These are phyloP conservation scores for Oryzias javanicus DNA, from an alignment of 2,113 vertebrate species.

Conservation along the genomic window DNA sequence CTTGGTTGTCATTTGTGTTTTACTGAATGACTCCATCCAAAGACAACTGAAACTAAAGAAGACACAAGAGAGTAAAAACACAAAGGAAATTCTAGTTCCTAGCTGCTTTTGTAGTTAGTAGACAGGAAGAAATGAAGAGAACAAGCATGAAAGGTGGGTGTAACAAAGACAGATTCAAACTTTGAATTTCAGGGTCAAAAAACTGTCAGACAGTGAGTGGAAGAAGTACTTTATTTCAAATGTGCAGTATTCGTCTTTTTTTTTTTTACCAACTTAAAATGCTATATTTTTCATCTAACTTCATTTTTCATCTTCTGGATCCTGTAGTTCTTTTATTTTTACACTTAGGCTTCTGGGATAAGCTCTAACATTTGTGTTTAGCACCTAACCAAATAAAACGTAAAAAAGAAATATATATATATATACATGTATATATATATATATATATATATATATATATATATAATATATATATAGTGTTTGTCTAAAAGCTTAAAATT, in stretches of 20 bases:
- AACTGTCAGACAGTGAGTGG: constrained; percentile 23
- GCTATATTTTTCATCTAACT: constrained; percentile 19
- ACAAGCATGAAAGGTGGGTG: constrained; percentile 46
- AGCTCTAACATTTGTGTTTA: too few species aligned
- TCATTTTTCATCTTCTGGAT: constrained; percentile 5
- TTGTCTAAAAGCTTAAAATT: too few species aligned
- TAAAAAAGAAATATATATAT: too few species aligned
- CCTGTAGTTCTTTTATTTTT: background rate
- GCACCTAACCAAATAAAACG: too few species aligned
- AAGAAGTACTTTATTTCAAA: constrained; percentile 30
- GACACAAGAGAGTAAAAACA: constrained; percentile 22
- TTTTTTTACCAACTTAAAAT: constrained; percentile 35
- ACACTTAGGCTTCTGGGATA: background rate
- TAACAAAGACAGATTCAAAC: constrained; percentile 56
- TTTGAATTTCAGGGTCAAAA: constrained; percentile 31
- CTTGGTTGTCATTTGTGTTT: constrained; percentile 66
- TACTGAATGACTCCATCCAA: constrained; percentile 67
- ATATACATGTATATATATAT: too few species aligned
- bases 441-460: too few species aligned
- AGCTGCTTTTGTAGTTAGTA: constrained; percentile 54
- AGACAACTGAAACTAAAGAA: constrained; percentile 34
- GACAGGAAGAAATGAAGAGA: constrained; percentile 49
- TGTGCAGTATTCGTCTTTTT: constrained; percentile 33
- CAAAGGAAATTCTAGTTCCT: constrained; percentile 51
- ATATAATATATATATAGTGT: too few species aligned